Base-by-base conservation (phyloP, 2,113 vertebrate genomes). In the Psophia crepitans region DNA sequence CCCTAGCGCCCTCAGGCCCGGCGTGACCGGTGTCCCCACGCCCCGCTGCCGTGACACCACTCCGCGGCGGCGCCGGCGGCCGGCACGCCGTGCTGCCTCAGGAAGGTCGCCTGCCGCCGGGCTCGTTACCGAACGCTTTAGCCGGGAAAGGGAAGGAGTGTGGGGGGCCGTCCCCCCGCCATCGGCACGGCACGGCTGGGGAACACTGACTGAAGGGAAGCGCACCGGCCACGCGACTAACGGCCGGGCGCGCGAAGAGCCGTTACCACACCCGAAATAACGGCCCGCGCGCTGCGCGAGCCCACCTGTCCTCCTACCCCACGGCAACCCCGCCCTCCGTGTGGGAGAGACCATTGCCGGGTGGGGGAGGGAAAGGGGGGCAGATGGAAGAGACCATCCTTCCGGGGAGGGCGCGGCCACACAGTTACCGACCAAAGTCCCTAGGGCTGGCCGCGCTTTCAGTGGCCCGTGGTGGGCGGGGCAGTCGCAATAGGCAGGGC, bases 351-450 rank as follows among this genome's bases (percentile, higher is more conserved):
- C 60, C 37, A 32, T 7, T 14, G 19, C 22, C 7, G 3, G 7
- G 4, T 28, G 28, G 30, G 5, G 11, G 1, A 6, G 49, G 11
- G n/a, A 21, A 32, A 20, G 23, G 20, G 6, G 8, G 44, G 8
- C 12, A 21, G 27, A 27, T 14, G 48, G 53, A 53, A 43, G 15
- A 16, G 15, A 43, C 78, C 86, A 60, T 11, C 1, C 35, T 30
- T 48, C 54, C n/a, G 7, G 21, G 18, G 26, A 15, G 14, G 24
- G 2, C 0, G 10, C 1, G 3, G 15, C 9, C 4, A 8, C 7
- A 2, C 35, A 1, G 18, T 0, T 26, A 11, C 11, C 8, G 8
- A 2, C 1, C n/a, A 3, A 33, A 1, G 44, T 3, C 28, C 35
- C 10, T 0, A 6, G 33, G 8, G 14, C 20, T 2, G 21, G 12